These are phyloP conservation scores for Oligia fasciuncula DNA, from an alignment of 2,888 invertebrate species.

Conservation along the genomic window DNA sequence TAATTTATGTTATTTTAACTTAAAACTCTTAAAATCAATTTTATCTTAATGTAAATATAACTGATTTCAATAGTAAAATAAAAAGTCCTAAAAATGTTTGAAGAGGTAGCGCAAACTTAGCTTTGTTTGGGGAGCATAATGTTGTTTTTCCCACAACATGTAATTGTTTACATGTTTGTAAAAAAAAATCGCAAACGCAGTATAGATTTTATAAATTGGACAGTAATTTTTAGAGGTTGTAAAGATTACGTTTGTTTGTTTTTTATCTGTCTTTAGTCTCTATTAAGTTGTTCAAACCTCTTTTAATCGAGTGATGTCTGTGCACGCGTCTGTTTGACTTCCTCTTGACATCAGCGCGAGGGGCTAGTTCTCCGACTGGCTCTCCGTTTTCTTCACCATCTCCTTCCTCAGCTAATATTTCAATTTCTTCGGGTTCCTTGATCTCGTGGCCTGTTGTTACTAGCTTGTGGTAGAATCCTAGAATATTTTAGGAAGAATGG, in stretches of 20 bases:
- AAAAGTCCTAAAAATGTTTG: not conserved
- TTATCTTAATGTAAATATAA: too few species aligned
- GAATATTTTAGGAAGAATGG: not conserved
- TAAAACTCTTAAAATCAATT: too few species aligned
- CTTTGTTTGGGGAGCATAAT: not conserved
- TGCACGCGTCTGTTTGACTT: slow-evolving; percentile 80
- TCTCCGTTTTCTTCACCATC: slow-evolving; percentile 76
- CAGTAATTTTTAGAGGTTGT: not conserved
- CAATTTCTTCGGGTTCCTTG: slow-evolving; percentile 81
- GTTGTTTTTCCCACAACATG: not conserved
- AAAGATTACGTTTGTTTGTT: slow-evolving; percentile 9
- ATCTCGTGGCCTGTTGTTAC: slow-evolving; percentile 91
- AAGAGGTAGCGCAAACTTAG: not conserved
- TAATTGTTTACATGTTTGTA: not conserved
- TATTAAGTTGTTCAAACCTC: slow-evolving; percentile 71
- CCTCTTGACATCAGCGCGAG: slow-evolving; percentile 79
- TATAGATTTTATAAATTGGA: not conserved
- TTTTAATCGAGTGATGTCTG: slow-evolving; percentile 82
- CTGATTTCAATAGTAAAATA: too few species aligned
- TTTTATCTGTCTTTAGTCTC: not conserved
- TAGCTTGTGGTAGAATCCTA: slow-evolving; percentile 89
- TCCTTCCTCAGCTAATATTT: slow-evolving; percentile 79
- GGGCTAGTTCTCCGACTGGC: slow-evolving; percentile 62
- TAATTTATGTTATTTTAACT: not conserved
- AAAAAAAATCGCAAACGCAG: not conserved